A percentile compares a stretch with the other conserved stretches of the same genome.
Conservation (phyloP, 1,140 invertebrate species). For the Lasaia peninsularis region DNA sequence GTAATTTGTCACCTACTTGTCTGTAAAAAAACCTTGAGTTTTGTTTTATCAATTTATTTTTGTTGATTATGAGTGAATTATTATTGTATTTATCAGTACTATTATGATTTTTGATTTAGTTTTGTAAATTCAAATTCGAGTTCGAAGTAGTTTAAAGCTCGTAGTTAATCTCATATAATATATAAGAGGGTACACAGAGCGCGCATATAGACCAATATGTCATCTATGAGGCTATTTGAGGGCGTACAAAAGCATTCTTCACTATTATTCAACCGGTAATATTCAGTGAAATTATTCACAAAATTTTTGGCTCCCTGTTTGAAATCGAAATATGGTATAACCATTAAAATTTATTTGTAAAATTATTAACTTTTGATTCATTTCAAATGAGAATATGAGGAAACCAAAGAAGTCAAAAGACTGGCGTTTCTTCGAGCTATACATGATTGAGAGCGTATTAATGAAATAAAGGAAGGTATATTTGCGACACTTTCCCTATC, state of each 20-base stretch:
- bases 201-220: slow-evolving; percentile 51
- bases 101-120: no score
- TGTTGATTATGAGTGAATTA: no score
- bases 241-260: slow-evolving; percentile 57
- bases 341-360: slow-evolving; percentile 16
- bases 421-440: no score
- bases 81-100: no score
- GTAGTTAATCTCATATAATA: neutral
- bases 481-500: no score
- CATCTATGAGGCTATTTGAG: slow-evolving; percentile 37
- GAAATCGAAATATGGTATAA: slow-evolving; percentile 29
- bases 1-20: no score
- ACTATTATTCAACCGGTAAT: slow-evolving; percentile 53
- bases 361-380: neutral
- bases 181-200: slow-evolving; percentile 11
- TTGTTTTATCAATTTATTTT: no score
- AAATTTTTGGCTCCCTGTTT: slow-evolving; percentile 42
- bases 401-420: no score
- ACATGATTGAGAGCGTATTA: no score
- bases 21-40: no score
- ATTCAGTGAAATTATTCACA: slow-evolving; percentile 54
- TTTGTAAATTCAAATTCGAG: neutral
- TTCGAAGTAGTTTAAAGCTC: neutral
- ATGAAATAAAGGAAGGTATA: no score
- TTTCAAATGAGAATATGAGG: neutral